These are phyloP conservation scores for Ibidorhyncha struthersii DNA, from an alignment of 2,113 vertebrate genomes.

Conservation along the genomic window DNA sequence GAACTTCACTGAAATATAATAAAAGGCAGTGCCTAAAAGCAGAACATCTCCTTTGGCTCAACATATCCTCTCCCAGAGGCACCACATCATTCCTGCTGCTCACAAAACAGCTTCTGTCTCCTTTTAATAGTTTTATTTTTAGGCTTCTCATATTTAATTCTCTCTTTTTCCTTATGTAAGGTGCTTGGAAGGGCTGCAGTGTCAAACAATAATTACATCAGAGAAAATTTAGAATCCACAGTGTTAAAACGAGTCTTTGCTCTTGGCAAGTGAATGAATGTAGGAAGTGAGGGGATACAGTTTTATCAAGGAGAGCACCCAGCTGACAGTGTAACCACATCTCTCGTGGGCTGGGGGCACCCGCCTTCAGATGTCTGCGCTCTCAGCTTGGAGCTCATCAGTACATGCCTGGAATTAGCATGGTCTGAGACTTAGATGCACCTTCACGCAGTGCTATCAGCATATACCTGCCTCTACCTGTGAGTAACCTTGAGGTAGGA, in stretches of 20 bases:
- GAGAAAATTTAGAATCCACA: constrained; percentile 53
- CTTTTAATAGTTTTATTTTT: constrained; percentile 63
- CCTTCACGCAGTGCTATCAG: neutral
- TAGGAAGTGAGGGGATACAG: constrained; percentile 11
- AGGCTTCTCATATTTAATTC: constrained; percentile 52
- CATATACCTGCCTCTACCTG: neutral
- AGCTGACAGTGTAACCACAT: neutral
- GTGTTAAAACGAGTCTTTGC: constrained; percentile 43
- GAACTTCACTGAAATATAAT: constrained; percentile 45
- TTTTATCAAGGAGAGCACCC: neutral
- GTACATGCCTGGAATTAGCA: neutral
- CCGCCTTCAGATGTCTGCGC: accelerated
- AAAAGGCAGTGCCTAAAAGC: constrained; percentile 56
- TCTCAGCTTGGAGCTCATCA: neutral
- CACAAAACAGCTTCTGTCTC: constrained; percentile 43
- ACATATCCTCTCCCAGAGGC: constrained; percentile 30
- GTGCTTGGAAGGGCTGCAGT: constrained; percentile 50
- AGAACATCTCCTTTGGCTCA: constrained; percentile 55
- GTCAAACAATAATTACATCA: constrained; percentile 68
- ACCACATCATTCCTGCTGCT: constrained; percentile 14
- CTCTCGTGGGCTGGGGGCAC: neutral
- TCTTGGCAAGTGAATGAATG: constrained; percentile 34
- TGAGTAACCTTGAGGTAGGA: neutral
- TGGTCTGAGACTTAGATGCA: neutral
- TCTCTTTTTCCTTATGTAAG: constrained; percentile 40